phyloP scores from a whole-genome alignment of 2,797 vertebrate genomes.

The Lates japonicus region DNA sequence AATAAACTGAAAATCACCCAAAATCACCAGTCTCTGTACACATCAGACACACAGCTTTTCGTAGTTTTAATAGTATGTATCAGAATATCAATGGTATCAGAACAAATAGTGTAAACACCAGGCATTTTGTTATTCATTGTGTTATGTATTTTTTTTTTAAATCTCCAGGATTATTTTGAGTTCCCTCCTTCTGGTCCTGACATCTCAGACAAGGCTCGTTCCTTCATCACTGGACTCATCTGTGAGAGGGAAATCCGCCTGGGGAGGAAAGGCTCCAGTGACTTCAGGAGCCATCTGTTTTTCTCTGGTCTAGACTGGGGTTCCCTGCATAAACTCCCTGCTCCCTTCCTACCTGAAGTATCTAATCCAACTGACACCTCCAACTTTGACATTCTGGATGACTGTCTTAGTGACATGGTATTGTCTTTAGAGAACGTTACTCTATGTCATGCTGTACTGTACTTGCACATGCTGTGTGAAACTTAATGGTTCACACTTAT shows the following conservation, averaged over 20 bases:
- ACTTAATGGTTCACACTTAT: background rate
- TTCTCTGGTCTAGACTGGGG: slow-evolving; percentile 89
- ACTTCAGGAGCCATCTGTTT: slow-evolving; percentile 88
- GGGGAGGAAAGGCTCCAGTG: slow-evolving; percentile 82
- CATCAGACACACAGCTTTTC: too few species aligned
- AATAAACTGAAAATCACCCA: too few species aligned
- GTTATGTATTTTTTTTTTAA: background rate
- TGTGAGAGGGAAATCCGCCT: slow-evolving; percentile 86
- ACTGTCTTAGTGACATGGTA: slow-evolving; percentile 89
- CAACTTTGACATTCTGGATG: slow-evolving; percentile 92
- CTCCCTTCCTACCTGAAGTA: slow-evolving; percentile 88
- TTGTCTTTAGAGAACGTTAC: background rate
- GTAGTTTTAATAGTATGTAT: too few species aligned
- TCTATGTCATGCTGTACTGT: background rate
- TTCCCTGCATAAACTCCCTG: slow-evolving; percentile 79
- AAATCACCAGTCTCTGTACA: too few species aligned
- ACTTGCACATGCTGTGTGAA: background rate
- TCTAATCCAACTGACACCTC: slow-evolving; percentile 89
- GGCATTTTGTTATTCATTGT: too few species aligned
- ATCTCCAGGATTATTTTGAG: slow-evolving; percentile 87
- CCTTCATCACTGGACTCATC: slow-evolving; percentile 87
- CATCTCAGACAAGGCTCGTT: slow-evolving; percentile 82
- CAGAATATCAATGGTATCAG: too few species aligned
- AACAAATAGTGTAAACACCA: too few species aligned
- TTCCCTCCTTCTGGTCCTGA: slow-evolving; percentile 81